Base-by-base conservation (phyloP, 2,888 invertebrate species). In the Salticus scenicus region DNA sequence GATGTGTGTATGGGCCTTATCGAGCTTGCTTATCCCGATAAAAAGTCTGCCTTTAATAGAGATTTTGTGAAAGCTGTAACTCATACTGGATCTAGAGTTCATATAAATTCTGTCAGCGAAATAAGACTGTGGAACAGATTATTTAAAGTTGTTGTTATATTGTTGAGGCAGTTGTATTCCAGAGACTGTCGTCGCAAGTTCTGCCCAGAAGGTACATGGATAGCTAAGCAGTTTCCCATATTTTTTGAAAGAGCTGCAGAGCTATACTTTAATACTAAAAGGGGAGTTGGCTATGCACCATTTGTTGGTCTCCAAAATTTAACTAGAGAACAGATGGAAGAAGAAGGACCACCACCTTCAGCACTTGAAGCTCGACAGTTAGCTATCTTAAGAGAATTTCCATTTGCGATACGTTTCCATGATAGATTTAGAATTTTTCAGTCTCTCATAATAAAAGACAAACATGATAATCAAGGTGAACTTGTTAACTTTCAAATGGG, bases 321-420 rank as follows among this genome's bases (percentile, higher is more conserved):
- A 33, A 88, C 88, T 0, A 70, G 88, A 79, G 88, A 88, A 47
- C 88, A 89, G 20, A 28, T 85, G 1, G 89, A 89, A 81, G 89
- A 88, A 66, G 88, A 89, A 63, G 90, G 90, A 14, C 89, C 89
- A 24, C 89, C 89, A 0, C 73, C 89, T 8, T 89, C 90, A 51
- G 87, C 96, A 7, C 95, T 95, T 88, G 98, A 98, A 91, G 93
- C 96, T 47, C 93, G 98, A 79, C 96, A 96, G 0, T 93, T 97
- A 66, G 96, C 97, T 0, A 94, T 99, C 86, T 92, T 99, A 24
- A 94, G 96, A 82, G 97, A 98, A 91, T 94, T 99, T 87, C 99
- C 99, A 0, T 99, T 99, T 92, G 95, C 98, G 17, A 95, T 99
- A 69, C 95, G 96, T 14, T 99, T 99, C 91, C 94, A 95, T 89